Percentiles rank a stretch among this genome's conserved stretches.
Conservation (phyloP, 2,888 invertebrate species). For the Phalera bucephala region DNA sequence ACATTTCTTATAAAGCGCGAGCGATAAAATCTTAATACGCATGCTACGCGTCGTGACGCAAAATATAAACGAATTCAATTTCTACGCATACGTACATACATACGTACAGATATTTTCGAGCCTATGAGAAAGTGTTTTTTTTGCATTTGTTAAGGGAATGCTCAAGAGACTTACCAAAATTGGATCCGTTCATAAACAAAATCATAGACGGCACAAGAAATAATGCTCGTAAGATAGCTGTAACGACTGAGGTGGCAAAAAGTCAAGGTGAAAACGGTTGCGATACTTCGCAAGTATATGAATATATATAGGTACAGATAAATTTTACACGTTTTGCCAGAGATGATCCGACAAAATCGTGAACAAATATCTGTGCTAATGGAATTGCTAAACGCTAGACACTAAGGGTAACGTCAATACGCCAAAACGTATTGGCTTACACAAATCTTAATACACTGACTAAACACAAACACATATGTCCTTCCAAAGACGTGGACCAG, state of each 20-base stretch:
- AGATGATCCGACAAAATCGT: conserved; percentile 51
- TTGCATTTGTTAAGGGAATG: background rate
- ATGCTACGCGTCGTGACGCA: too few relatives aligned
- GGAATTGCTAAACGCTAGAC: conserved; percentile 37
- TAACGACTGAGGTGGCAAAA: conserved; percentile 12
- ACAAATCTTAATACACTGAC: conserved; percentile 2
- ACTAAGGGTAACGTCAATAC: conserved; percentile 18
- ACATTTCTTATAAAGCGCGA: conserved; percentile 1
- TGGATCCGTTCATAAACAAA: conserved; percentile 3
- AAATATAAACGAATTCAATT: too few relatives aligned
- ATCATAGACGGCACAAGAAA: conserved; percentile 4
- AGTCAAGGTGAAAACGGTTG: conserved; percentile 23
- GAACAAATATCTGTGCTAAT: conserved; percentile 42
- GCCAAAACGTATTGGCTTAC: conserved; percentile 8
- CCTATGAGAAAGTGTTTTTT: conserved; percentile 9
- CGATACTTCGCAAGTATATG: conserved; percentile 10
- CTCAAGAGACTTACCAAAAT: conserved; percentile 2
- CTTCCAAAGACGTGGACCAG: too few relatives aligned
- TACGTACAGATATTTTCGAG: background rate
- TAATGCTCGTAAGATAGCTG: background rate
- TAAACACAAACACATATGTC: background rate
- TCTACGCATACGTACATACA: too few relatives aligned
- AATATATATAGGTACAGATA: conserved; percentile 24
- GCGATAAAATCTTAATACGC: conserved; percentile 3
- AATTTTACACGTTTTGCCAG: conserved; percentile 40